Evolutionary conservation across 2,888 invertebrate genomes (phyloP), one percentile per base, ranked within the genome.

Genomic region (Megaustenia siamemsis): DNA sequence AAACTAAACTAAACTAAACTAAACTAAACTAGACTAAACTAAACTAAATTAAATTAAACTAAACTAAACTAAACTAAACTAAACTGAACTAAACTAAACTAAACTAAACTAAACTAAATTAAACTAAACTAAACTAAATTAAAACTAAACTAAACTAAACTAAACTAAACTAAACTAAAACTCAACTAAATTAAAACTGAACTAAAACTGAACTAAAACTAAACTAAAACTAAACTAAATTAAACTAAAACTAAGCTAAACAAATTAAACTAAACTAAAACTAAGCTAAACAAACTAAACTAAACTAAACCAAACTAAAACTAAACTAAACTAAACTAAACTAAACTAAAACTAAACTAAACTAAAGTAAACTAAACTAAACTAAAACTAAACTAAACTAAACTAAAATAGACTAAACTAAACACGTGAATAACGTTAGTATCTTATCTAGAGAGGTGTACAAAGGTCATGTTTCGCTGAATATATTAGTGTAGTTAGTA

Each of bases 101-200:
- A 69, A 12, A 69, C 69, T 69, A 69, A 12, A 32, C 69, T 69
- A 69, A 21, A 35, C 80, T 28, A 28, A 10, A 80, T 32, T 60
- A 40, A 40, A 56, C 75, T 73, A 82, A 63, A 63, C 63, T 63
- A 63, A n/a, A n/a, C n/a, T n/a, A n/a, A n/a, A n/a, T n/a, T n/a
- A n/a, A n/a, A n/a, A n/a, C n/a, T n/a, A n/a, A n/a, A 63, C 63
- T 63, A 63, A n/a, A 63, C 63, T 21, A 63, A n/a, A 63, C 63
- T 53, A 75, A 35, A 75, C 32, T n/a, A 53, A 18, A 49, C n/a
- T 56, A 43, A 28, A 38, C 75, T 45, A 75, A 43, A 53, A 53
- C 53, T 53, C 18, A 53, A 6, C 53, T 53, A 10, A 53, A 53
- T 24, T 53, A 4, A 53, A 53, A n/a, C 53, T 18, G 3, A 53